Conservation (phyloP, 2,888 invertebrate species). For the Limnephilus rhombicus region DNA sequence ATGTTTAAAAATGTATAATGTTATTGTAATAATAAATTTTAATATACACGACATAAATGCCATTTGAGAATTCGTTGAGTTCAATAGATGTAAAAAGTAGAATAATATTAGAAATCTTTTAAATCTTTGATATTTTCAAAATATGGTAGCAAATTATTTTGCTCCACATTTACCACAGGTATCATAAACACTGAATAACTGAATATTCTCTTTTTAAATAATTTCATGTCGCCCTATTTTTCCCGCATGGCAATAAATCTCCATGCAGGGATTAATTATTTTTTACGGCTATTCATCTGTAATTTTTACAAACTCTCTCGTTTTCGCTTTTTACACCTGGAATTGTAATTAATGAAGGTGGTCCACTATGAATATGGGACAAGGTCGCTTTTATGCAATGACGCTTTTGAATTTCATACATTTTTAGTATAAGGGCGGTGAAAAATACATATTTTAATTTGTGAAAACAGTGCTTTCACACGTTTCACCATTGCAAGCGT, state of each 20-base stretch:
- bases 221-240: not conserved
- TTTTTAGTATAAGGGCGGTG: not conserved
- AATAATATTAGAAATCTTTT: not conserved
- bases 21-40: too few species aligned
- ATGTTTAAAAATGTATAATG: too few species aligned
- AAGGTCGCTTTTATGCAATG: constrained; percentile 1
- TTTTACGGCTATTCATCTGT: constrained; percentile 12
- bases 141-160: not conserved
- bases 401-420: not conserved
- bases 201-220: not conserved
- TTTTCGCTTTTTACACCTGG: constrained; percentile 1
- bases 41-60: too few species aligned
- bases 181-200: not conserved
- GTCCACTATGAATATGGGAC: not conserved
- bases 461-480: not conserved
- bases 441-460: not conserved
- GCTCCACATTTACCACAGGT: not conserved
- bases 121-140: not conserved
- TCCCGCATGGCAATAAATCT: constrained; percentile 24
- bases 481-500: not conserved
- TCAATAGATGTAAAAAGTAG: not conserved
- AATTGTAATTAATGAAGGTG: not conserved
- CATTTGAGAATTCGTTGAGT: not conserved
- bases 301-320: constrained; percentile 8
- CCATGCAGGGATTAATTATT: constrained; percentile 7